A percentile compares a stretch with the other conserved stretches of the same genome.
phyloP scores from a whole-genome alignment of 2,888 invertebrate genomes.

The Gisinianus flammeolus region DNA sequence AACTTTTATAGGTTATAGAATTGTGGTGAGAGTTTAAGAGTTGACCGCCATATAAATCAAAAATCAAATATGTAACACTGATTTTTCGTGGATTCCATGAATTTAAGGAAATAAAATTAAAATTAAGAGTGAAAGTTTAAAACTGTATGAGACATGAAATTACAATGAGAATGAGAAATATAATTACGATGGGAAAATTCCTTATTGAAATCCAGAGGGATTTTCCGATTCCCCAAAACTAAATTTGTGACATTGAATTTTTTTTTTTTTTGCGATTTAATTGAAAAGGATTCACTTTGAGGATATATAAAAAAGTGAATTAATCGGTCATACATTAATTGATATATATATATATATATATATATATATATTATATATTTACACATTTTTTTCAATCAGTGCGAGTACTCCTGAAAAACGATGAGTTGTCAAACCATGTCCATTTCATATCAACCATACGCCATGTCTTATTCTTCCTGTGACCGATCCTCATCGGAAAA shows the following conservation, averaged over 20 bases:
- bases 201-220: no score
- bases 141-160: not conserved
- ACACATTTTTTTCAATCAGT: slow-evolving; percentile 8
- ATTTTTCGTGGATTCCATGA: not conserved
- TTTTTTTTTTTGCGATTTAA: no score
- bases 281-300: no score
- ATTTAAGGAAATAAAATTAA: not conserved
- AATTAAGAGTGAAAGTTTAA: not conserved
- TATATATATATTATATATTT: not conserved
- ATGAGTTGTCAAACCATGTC: slow-evolving; percentile 55
- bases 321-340: no score
- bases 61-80: not conserved
- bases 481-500: slow-evolving; percentile 48
- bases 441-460: slow-evolving; percentile 59
- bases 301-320: no score
- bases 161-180: slow-evolving; percentile 9
- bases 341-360: slow-evolving; percentile 9
- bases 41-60: not conserved
- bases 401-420: slow-evolving; percentile 32
- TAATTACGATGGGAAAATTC: no score
- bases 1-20: no score
- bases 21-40: no score
- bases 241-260: no score
- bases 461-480: slow-evolving; percentile 57
- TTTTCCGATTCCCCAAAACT: no score